Base-by-base conservation (phyloP, 2,797 vertebrate genomes). In the Enteromius paludinosus region DNA sequence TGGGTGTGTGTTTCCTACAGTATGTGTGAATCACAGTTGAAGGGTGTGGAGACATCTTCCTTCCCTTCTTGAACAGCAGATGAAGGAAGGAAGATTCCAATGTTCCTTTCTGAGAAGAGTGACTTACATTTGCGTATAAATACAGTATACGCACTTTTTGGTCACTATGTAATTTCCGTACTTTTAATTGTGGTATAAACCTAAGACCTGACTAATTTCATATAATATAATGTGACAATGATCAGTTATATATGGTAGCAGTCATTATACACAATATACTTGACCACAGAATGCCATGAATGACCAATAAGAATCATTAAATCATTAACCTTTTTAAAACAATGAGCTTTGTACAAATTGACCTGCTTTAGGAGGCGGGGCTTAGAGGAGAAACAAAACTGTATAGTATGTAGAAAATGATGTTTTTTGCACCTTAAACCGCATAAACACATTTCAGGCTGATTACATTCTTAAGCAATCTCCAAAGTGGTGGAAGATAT, bases 21-120 rank as follows among this genome's bases (percentile, higher is more conserved):
- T n/a, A 43, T 47, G 43, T 64, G 43, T 82, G 72, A 38, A 47
- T 77, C 75, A 70, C 62, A 78, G 7, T 30, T 14, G 20, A 78
- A 30, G 81, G 83, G 83, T 83, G 77, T 78, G 65, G 85, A 73
- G 35, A 25, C n/a, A 15, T 71, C 14, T 76, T 82, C 54, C 62
- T 66, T 83, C 18, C 56, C 41, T 33, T 59, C 25, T 71, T 35
- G 12, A 23, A 72, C n/a, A 28, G 0, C 59, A 76, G 14, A 47
- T 65, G 0, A 65, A 5, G 25, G 56, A 76, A 83, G 20, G 20
- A 20, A 15, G 23, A 17, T 47, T 45, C 9, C 17, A 59, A 20
- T 75, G 9, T 35, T 61, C 3, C 54, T 12, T 56, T 59, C 1
- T 52, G 4, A 66, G 43, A 78, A 23, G 14, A 47, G 25, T 62